These are phyloP conservation scores for Chrysodeixis includens DNA, from an alignment of 2,888 invertebrate species.

Conservation along the genomic window DNA sequence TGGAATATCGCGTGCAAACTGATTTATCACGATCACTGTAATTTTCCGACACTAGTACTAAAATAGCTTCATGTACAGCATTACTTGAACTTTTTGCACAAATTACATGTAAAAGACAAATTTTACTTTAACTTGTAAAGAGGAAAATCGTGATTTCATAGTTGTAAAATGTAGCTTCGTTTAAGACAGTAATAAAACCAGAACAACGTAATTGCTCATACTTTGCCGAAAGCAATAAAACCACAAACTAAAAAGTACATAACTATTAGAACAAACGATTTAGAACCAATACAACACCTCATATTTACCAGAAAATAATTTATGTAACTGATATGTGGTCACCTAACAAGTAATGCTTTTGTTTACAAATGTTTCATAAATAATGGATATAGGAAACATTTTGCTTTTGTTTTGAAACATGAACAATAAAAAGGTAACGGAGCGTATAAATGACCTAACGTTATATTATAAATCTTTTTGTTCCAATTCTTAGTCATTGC, in stretches of 20 bases:
- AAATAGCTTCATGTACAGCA: slow-evolving; percentile 42
- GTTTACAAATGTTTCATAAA: slow-evolving; percentile 31
- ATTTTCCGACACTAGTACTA: slow-evolving; percentile 36
- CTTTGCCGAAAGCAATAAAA: background rate
- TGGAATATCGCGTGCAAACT: slow-evolving; percentile 47
- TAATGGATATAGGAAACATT: slow-evolving; percentile 31
- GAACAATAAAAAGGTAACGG: slow-evolving; percentile 24
- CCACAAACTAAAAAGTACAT: background rate
- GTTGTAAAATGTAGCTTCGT: background rate
- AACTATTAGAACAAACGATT: background rate
- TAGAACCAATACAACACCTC: background rate
- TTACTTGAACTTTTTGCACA: slow-evolving; percentile 26
- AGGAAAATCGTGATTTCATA: background rate
- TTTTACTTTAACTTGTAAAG: background rate
- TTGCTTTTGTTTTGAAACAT: slow-evolving; percentile 35
- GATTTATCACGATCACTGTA: slow-evolving; percentile 42
- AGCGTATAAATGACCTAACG: slow-evolving; percentile 25
- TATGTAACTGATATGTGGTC: background rate
- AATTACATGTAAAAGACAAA: slow-evolving; percentile 20
- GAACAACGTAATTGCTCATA: background rate
- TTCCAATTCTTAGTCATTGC: slow-evolving; percentile 5
- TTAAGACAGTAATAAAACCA: background rate
- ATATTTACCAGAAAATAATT: no score
- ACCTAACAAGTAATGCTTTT: slow-evolving; percentile 30
- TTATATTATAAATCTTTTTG: slow-evolving; percentile 30